Conservation (phyloP, 2,113 vertebrate genomes). For the Microtus oregoni region DNA sequence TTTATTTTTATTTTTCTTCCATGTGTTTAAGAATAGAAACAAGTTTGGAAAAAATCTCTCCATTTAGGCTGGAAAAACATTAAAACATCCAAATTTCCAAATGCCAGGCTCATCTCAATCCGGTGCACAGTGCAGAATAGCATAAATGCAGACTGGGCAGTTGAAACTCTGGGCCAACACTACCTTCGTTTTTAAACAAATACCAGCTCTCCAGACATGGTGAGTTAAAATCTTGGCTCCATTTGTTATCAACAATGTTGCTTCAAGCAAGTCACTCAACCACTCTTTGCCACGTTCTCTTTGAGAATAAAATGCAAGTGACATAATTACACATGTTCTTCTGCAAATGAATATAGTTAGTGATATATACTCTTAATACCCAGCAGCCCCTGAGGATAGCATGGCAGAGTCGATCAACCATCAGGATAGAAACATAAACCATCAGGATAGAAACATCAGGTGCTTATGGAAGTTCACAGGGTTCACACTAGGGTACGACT, state of each 20-base stretch:
- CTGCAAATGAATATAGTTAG: neutral
- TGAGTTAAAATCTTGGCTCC: neutral
- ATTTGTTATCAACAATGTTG: neutral
- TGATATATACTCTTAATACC: neutral
- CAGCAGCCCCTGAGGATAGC: neutral
- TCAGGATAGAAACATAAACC: neutral
- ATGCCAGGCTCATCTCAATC: neutral
- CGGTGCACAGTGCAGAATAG: neutral
- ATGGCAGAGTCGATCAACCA: neutral
- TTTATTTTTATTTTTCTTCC: neutral
- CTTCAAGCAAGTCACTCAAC: neutral
- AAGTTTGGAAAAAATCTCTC: neutral
- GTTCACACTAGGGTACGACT: neutral
- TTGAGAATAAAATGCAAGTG: neutral
- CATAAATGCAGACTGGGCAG: neutral
- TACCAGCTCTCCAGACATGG: neutral
- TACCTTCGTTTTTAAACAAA: neutral
- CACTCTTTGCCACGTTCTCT: neutral
- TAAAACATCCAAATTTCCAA: neutral
- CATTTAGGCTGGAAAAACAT: neutral
- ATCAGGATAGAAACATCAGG: neutral
- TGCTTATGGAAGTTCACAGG: neutral
- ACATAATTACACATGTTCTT: neutral
- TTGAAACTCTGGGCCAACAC: neutral
- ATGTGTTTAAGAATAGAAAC: neutral